Evolutionary conservation across 2,797 vertebrate genomes (phyloP).

Genomic region (Lutjanus campechanus): DNA sequence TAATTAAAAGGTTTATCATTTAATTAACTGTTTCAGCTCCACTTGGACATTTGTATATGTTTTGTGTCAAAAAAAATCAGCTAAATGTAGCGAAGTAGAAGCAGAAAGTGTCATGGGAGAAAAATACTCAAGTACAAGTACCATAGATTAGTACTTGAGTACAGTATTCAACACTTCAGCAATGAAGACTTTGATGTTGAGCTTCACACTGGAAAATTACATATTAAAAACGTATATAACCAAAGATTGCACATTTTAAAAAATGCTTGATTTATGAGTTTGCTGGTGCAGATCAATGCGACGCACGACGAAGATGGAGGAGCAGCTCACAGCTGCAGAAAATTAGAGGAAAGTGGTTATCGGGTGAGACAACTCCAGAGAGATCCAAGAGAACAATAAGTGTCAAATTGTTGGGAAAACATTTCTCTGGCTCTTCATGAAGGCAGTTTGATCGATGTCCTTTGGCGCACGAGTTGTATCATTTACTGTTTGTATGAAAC

Average conservation of each 20-base stretch:
- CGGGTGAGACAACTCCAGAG: neutral
- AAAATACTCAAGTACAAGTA: too few relatives aligned
- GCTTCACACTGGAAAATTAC: neutral
- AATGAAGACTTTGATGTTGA: too few relatives aligned
- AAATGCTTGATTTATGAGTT: neutral
- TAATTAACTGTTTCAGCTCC: too few relatives aligned
- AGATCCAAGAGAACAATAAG: neutral
- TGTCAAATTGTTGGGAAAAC: neutral
- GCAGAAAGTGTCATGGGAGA: too few relatives aligned
- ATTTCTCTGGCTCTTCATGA: neutral
- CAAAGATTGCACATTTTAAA: neutral
- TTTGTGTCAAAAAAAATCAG: too few relatives aligned
- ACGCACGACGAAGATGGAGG: too few relatives aligned
- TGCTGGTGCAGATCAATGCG: neutral
- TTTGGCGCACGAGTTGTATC: neutral
- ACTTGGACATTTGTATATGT: too few relatives aligned
- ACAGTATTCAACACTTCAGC: too few relatives aligned
- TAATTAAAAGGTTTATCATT: too few relatives aligned
- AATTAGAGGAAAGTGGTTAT: neutral
- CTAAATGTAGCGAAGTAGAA: too few relatives aligned
- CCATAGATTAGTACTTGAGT: too few relatives aligned
- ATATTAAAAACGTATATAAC: too few relatives aligned
- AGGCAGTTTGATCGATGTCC: neutral
- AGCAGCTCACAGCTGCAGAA: conserved; percentile 6
- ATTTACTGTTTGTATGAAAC: neutral